A percentile compares a stretch with the other conserved stretches of the same genome.
Evolutionary conservation across 2,888 invertebrate genomes (phyloP).

Genomic region (Tetragonula carbonaria): DNA sequence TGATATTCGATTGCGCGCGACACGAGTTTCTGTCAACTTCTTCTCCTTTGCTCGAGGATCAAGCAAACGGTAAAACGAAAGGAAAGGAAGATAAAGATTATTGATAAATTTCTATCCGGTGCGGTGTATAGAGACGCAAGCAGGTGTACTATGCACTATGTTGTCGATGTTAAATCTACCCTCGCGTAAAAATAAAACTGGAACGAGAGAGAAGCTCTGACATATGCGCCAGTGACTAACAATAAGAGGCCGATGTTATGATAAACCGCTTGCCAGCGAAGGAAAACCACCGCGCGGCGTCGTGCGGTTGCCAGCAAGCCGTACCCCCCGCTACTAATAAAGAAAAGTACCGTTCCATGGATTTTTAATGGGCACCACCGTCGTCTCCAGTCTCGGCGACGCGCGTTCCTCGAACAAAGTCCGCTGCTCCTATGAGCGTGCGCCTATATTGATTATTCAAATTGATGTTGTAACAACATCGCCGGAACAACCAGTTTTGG

Average conservation of each 20-base stretch:
- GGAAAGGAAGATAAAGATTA: neutral
- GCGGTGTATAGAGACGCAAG: constrained; percentile 9
- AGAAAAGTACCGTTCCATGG: constrained; percentile 13
- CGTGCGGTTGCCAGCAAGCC: constrained; percentile 13
- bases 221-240: constrained; percentile 33
- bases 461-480: no score
- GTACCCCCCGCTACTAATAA: neutral
- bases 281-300: constrained; percentile 16
- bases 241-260: constrained; percentile 51
- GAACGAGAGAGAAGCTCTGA: constrained; percentile 43
- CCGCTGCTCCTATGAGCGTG: no score
- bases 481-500: no score
- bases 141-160: constrained; percentile 35
- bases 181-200: constrained; percentile 62
- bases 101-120: constrained; percentile 40
- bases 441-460: no score
- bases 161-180: constrained; percentile 58
- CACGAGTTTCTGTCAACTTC: neutral
- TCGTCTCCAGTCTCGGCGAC: neutral
- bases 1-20: no score
- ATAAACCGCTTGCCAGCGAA: constrained; percentile 46
- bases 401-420: neutral
- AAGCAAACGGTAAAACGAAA: neutral
- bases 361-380: constrained; percentile 8
- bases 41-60: no score